Conservation (phyloP, 2,113 vertebrate species). For the Bubo scandiacus region DNA sequence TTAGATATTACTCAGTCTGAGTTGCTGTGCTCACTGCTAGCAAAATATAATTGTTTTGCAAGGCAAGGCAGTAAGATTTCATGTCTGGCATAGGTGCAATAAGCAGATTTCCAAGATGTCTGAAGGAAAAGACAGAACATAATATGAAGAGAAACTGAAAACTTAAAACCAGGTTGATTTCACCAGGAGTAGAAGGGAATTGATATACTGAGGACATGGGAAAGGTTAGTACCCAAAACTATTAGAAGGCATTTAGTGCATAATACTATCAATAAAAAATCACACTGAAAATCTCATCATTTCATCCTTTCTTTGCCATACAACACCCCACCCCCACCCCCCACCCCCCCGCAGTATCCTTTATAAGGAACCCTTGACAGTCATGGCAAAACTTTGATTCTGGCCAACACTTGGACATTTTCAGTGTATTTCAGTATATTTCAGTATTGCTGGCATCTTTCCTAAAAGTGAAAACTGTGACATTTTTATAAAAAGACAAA, state of each 20-base stretch:
- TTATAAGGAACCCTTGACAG: background rate
- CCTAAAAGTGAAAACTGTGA: slow-evolving; percentile 7
- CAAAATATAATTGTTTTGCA: background rate
- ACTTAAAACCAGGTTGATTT: background rate
- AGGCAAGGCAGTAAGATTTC: background rate
- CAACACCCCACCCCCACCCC: too few species aligned
- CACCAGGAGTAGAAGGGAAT: background rate
- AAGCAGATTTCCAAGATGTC: background rate
- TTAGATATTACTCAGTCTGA: background rate
- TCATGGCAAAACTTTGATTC: background rate
- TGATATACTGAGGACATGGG: background rate
- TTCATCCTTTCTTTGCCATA: background rate
- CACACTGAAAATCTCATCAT: background rate
- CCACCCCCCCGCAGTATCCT: background rate
- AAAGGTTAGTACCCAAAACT: background rate
- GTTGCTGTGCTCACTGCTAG: background rate
- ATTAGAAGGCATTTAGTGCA: background rate
- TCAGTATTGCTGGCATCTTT: slow-evolving; percentile 37
- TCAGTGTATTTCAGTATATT: background rate
- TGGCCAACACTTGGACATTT: slow-evolving; percentile 33
- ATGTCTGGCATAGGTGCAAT: background rate
- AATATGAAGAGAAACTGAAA: background rate
- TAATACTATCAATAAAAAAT: background rate
- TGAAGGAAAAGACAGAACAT: background rate
- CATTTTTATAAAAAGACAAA: slow-evolving; percentile 36